Evolutionary conservation across 2,888 invertebrate genomes (phyloP).

Genomic region (Pycnomerus fuliginosus): DNA sequence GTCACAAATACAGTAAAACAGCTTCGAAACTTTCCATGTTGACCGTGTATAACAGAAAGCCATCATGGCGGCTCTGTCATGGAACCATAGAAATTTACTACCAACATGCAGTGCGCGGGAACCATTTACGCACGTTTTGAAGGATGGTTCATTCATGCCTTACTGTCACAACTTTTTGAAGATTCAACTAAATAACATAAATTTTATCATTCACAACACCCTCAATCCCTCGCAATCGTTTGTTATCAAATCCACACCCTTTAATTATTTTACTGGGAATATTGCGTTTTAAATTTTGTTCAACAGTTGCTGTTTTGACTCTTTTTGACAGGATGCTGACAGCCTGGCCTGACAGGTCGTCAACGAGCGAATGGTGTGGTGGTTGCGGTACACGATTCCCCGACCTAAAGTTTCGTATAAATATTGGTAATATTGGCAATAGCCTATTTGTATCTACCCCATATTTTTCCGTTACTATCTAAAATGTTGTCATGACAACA

Average conservation of each 20-base stretch:
- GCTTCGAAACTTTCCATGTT: constrained; percentile 71
- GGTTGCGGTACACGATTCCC: constrained; percentile 13
- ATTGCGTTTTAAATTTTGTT: too few relatives aligned
- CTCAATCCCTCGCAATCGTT: constrained; percentile 2
- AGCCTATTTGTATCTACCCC: too few relatives aligned
- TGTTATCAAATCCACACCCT: constrained; percentile 1
- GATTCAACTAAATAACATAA: constrained; percentile 6
- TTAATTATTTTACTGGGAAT: too few relatives aligned
- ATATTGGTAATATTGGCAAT: too few relatives aligned
- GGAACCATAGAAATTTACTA: constrained; percentile 63
- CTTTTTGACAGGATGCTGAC: too few relatives aligned
- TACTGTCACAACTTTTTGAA: constrained; percentile 21
- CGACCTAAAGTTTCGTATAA: too few relatives aligned
- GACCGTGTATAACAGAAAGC: constrained; percentile 74
- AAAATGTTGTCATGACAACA: constrained; percentile 8
- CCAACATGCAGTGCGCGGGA: constrained; percentile 71
- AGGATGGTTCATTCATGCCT: constrained; percentile 47
- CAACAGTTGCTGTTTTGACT: constrained; percentile 23
- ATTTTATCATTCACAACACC: constrained; percentile 1
- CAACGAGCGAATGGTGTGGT: too few relatives aligned
- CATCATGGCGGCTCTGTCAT: constrained; percentile 76
- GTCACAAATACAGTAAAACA: constrained; percentile 76
- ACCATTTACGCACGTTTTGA: constrained; percentile 59
- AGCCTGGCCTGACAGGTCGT: too few relatives aligned
- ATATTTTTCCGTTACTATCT: too few relatives aligned